These are phyloP conservation scores for Venustoraphidia nigricollis DNA, from an alignment of 2,888 invertebrate species.

Conservation along the genomic window DNA sequence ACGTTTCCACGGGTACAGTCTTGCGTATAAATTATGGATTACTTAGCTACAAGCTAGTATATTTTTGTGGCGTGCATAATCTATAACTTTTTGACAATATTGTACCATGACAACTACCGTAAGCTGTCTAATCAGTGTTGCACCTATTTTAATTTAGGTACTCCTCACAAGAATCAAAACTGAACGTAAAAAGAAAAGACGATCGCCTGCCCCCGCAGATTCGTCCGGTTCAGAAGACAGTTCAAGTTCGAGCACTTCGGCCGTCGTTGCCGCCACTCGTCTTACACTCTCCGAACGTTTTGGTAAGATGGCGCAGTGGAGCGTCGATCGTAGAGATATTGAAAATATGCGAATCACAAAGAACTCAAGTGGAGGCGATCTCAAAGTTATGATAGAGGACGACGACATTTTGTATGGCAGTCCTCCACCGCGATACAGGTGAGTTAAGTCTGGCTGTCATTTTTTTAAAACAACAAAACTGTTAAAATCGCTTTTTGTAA, in stretches of 20 bases:
- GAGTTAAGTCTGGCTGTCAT: constrained; percentile 1
- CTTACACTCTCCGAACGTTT: constrained; percentile 75
- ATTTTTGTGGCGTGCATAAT: too few relatives aligned
- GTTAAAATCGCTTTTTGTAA: too few relatives aligned
- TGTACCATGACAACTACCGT: too few relatives aligned
- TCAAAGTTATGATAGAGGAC: constrained; percentile 63
- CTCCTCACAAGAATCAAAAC: constrained; percentile 26
- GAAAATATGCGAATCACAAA: constrained; percentile 79
- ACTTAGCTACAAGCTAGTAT: too few relatives aligned
- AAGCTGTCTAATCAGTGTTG: constrained; percentile 1
- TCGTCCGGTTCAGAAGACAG: constrained; percentile 46
- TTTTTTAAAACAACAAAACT: too few relatives aligned
- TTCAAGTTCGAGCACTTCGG: constrained; percentile 38
- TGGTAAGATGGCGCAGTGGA: constrained; percentile 87
- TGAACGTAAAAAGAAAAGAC: constrained; percentile 25
- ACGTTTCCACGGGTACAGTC: too few relatives aligned
- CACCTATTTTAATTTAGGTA: constrained; percentile 15
- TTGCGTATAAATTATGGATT: too few relatives aligned
- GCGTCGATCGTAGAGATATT: constrained; percentile 69
- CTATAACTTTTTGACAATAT: too few relatives aligned
- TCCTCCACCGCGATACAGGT: constrained; percentile 36
- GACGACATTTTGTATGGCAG: constrained; percentile 33
- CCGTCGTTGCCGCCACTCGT: constrained; percentile 41
- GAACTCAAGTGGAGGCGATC: constrained; percentile 51
- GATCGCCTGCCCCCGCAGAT: constrained; percentile 30